Evolutionary conservation across 2,113 vertebrate genomes (phyloP).

Genomic region (Sakesphorus luctuosus): DNA sequence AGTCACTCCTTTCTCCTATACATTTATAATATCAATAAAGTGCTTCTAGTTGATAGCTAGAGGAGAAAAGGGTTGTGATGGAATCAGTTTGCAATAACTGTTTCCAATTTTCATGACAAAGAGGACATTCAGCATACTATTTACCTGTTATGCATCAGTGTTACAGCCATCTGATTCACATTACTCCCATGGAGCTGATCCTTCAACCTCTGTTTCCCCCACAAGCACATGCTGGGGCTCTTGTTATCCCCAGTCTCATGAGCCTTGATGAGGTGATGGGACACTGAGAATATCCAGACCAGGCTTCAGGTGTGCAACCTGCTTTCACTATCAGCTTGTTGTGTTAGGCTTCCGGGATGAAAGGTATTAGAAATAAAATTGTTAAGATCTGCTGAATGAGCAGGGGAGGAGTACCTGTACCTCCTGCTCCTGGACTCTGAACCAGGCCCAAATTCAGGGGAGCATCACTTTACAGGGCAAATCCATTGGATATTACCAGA

Average conservation of each 20-base stretch:
- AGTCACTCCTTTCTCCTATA: not conserved
- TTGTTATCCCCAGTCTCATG: not conserved
- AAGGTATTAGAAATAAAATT: not conserved
- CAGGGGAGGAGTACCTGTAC: not conserved
- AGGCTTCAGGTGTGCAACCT: not conserved
- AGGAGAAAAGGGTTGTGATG: not conserved
- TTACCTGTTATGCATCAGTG: not conserved
- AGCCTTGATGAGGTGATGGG: rapidly evolving
- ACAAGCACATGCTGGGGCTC: rapidly evolving
- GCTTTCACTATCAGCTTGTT: not conserved
- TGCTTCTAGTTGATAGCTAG: not conserved
- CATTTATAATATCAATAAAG: not conserved
- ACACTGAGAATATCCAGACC: not conserved
- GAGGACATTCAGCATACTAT: not conserved
- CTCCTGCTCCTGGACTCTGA: too few relatives aligned
- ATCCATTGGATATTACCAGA: not conserved
- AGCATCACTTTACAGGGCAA: not conserved
- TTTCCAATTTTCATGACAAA: not conserved
- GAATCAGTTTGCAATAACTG: not conserved
- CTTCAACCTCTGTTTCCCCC: not conserved
- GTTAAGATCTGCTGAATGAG: not conserved
- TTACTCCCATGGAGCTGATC: not conserved
- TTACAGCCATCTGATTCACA: not conserved
- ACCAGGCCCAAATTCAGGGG: not conserved
- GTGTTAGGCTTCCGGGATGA: not conserved